Percentiles rank a stretch among this genome's conserved stretches.
Evolutionary conservation across 2,888 invertebrate species (phyloP).

Genomic region (Phyllotreta striolata): DNA sequence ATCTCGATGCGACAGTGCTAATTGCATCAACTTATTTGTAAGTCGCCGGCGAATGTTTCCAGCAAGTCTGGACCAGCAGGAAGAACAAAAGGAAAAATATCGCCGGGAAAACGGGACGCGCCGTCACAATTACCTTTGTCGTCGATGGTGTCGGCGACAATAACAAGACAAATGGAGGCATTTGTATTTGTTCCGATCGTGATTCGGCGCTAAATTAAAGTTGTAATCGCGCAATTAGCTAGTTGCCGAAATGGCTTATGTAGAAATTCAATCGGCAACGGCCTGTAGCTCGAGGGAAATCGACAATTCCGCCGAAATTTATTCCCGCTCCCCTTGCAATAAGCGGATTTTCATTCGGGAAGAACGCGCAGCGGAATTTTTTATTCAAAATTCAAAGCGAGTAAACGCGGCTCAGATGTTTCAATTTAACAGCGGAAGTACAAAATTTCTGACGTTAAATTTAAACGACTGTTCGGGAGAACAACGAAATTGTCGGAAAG

Average conservation of each 20-base stretch:
- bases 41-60: slow-evolving; percentile 12
- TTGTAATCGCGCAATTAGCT: too few species aligned
- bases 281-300: background rate
- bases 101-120: slow-evolving; percentile 8
- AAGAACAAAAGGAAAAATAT: slow-evolving; percentile 11
- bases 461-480: slow-evolving; percentile 1
- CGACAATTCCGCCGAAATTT: background rate
- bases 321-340: too few species aligned
- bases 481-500: background rate
- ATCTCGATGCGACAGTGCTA: slow-evolving; percentile 11
- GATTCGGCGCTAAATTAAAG: too few species aligned
- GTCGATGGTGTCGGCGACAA: background rate
- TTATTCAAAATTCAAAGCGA: background rate
- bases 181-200: too few species aligned
- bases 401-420: slow-evolving; percentile 1
- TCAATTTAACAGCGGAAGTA: slow-evolving; percentile 5
- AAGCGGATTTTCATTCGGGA: slow-evolving; percentile 4
- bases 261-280: slow-evolving; percentile 2
- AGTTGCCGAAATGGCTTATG: too few species aligned
- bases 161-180: too few species aligned
- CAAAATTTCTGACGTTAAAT: slow-evolving; percentile 2
- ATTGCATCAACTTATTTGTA: slow-evolving; percentile 17
- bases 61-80: slow-evolving; percentile 17
- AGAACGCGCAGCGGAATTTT: background rate
- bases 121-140: slow-evolving; percentile 8